Evolutionary conservation across 2,888 invertebrate species (phyloP), one percentile per base, ranked within the genome.

Genomic region (Chaetogeoica ovagalla): DNA sequence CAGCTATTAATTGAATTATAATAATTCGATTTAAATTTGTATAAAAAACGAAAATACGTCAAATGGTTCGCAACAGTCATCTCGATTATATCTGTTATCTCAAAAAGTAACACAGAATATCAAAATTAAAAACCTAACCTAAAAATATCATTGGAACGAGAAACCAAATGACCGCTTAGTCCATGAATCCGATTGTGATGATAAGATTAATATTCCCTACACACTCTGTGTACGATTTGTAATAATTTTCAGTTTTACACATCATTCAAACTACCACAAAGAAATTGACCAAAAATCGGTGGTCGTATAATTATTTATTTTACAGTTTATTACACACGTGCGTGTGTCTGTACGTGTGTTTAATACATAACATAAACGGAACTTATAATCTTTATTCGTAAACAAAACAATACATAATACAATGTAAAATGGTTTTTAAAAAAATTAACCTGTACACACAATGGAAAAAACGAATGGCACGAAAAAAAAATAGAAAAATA

Each of bases 401-500:
- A 19, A 48, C 48, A 48, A 63, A 63, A 63, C 37, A n/a, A 63
- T 37, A 63, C 37, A 48, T 21, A 66, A 63, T 30, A 68, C 17
- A 17, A 52, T 13, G n/a, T 2, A 7, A 48, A 11, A 60, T 60
- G 13, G 3, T 60, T 21, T 48, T 23, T 59, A 4, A 66, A n/a
- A 68, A 76, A 60, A 48, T n/a, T 48, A 69, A 39, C 37, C 19
- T 21, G 55, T 39, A 13, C 19, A 17, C 48, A 62, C 37, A 65
- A 74, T 19, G 37, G 55, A 74, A 52, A 30, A 30, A 30, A 55
- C 6, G 60, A 48, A 77, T 77, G 77, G 77, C 77, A 77, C 77
- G 37, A 60, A 19, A 52, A 76, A 59, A 4, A 59, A 19, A 77
- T 62, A 52, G 4, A 30, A 30, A 30, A 30, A 30, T 2, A 30